phyloP scores from a whole-genome alignment of 2,113 vertebrate species.

The Catharus minimus region DNA sequence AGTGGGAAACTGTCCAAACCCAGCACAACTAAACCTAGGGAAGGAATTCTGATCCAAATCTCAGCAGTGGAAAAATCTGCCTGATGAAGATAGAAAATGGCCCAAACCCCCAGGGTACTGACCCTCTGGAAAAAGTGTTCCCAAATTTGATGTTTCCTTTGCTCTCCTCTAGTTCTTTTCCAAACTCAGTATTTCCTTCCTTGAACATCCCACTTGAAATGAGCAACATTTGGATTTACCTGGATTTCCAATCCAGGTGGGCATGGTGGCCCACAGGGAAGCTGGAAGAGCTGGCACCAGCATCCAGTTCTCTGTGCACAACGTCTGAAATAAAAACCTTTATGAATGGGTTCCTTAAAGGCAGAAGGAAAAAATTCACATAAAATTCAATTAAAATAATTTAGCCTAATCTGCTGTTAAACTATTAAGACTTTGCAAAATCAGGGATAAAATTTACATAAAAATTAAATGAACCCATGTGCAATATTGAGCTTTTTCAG shows the following conservation, averaged over 20 bases:
- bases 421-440: conserved; percentile 62
- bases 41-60: neutral
- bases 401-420: conserved; percentile 50
- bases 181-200: neutral
- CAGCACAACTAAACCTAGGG: neutral
- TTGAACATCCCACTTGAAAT: neutral
- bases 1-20: neutral
- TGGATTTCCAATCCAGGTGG: neutral
- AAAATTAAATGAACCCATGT: conserved; percentile 65
- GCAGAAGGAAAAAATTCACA: conserved; percentile 21
- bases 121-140: neutral
- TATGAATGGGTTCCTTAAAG: neutral
- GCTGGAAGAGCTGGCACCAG: neutral
- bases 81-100: neutral
- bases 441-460: conserved; percentile 61
- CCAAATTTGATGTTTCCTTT: neutral
- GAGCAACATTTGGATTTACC: neutral
- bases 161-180: neutral
- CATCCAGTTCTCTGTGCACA: neutral
- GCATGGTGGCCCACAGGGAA: neutral
- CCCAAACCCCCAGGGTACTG: neutral
- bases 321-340: neutral
- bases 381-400: conserved; percentile 63
- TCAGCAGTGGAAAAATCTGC: neutral
- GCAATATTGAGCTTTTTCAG: conserved; percentile 34